Base-by-base conservation (phyloP, 30 jellyfish, hydroid and myxozoan species). In the Aurelia aurita region DNA sequence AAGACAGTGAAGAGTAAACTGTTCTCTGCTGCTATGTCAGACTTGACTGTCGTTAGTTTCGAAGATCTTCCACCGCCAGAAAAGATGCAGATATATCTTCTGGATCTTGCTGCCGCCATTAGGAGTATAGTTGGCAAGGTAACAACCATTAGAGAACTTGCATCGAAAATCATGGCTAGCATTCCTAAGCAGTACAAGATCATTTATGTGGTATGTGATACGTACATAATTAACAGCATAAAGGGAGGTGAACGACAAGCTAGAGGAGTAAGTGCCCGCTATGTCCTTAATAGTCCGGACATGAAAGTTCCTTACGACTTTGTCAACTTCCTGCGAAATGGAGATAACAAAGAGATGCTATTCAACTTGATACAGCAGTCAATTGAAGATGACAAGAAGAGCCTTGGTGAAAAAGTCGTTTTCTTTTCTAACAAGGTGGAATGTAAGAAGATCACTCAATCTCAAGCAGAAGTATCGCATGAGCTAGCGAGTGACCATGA, bases 321-420 rank as follows among this genome's bases (percentile, higher is more conserved):
- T 51, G 43, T 8, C 12, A 51, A 45, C 16, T 74, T 77, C 64
- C 20, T 58, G 0, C 23, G 20, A 57, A 77, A 77, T 77, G 62
- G 88, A 57, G 79, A 77, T 3, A 77, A 53, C 35, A 57, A 77
- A 61, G 66, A 58, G 35, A 77, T 77, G 88, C 88, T 77, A 21
- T 58, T 77, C 63, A 23, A 55, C 58, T 55, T 77, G 35, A 2
- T 77, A 13, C 76, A 26, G 53, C 43, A 21, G 35, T 20, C 88
- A 14, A 20, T 31, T 2, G 62, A 60, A 22, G 78, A 77, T 25
- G 76, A 61, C 62, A 55, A 60, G n/a, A 16, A n/a, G 18, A 3
- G 51, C 12, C 88, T 58, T 3, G 59, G 64, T 13, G 76, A 60
- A 31, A 55, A 60, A 20, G 60, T 29, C 10, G 19, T 77, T 19